Percentiles rank a stretch among this genome's conserved stretches.
These are phyloP conservation scores for Brachymystax lenok DNA, from an alignment of 2,797 vertebrate species.

Conservation along the genomic window DNA sequence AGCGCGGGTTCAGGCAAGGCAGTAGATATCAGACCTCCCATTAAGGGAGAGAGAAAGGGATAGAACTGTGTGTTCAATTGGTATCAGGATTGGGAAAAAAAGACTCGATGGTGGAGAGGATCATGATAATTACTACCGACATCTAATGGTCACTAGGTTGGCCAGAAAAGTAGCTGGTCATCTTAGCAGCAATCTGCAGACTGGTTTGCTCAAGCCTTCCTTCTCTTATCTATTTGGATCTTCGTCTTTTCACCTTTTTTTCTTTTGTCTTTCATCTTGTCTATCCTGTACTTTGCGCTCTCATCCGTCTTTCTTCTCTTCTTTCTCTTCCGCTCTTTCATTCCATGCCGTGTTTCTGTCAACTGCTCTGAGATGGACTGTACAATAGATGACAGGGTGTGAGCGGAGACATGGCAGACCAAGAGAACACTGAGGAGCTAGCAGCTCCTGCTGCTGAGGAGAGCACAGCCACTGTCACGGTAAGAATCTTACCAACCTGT, in stretches of 20 bases:
- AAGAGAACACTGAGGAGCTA: conserved; percentile 26
- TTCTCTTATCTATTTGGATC: neutral
- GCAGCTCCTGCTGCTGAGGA: conserved; percentile 20
- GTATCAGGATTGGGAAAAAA: conserved; percentile 30
- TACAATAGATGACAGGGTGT: conserved; percentile 7
- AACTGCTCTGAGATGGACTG: conserved; percentile 4
- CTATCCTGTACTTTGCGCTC: neutral
- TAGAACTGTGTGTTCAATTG: neutral
- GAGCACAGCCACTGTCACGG: conserved; percentile 27
- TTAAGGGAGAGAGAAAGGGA: conserved; percentile 1
- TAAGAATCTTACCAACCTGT: conserved; percentile 34
- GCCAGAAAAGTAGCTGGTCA: conserved; percentile 3
- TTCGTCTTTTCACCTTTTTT: neutral
- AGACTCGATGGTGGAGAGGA: conserved; percentile 41
- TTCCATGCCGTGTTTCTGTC: neutral
- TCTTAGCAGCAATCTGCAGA: neutral
- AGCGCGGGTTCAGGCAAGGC: neutral
- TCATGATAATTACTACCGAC: conserved; percentile 38
- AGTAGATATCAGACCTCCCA: conserved; percentile 23
- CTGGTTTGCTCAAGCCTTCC: neutral
- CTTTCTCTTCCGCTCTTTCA: neutral
- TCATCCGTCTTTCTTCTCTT: neutral
- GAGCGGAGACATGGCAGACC: conserved; percentile 40
- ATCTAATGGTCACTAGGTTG: conserved; percentile 6
- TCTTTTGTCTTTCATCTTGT: neutral